phyloP scores from a whole-genome alignment of 2,113 vertebrate genomes.

The Ochotona curzoniae region DNA sequence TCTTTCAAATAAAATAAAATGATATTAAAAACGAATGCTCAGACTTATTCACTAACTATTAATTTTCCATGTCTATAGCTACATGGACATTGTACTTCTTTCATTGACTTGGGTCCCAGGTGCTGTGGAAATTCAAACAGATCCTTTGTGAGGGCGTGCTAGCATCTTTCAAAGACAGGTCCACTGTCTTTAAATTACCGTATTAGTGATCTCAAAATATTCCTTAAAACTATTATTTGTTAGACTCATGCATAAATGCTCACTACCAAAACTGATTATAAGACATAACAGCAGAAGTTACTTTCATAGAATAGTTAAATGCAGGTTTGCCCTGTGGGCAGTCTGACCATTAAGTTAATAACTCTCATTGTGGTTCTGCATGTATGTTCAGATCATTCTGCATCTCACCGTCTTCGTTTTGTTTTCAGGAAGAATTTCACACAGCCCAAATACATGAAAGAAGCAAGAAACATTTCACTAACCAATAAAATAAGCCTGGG shows the following conservation, averaged over 20 bases:
- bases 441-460: not conserved
- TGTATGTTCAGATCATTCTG: not conserved
- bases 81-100: not conserved
- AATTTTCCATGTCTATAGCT: slow-evolving; percentile 7
- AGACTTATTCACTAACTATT: slow-evolving; percentile 2
- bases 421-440: slow-evolving; percentile 7
- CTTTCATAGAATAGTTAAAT: slow-evolving; percentile 13
- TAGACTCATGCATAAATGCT: not conserved
- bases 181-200: slow-evolving; percentile 39
- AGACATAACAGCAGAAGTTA: not conserved
- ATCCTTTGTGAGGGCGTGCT: not conserved
- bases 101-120: slow-evolving; percentile 1
- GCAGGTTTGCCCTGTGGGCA: not conserved
- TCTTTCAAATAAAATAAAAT: too few relatives aligned
- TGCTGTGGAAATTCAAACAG: slow-evolving; percentile 20
- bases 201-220: slow-evolving; percentile 24
- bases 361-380: not conserved
- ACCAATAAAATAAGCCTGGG: not conserved
- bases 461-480: slow-evolving; percentile 8
- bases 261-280: not conserved
- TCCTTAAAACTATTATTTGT: slow-evolving; percentile 41
- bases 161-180: slow-evolving; percentile 21
- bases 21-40: too few relatives aligned
- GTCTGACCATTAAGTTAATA: not conserved
- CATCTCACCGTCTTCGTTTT: not conserved